A percentile compares a stretch with the other conserved stretches of the same genome.
These are phyloP conservation scores for Molossus molossus DNA, from an alignment of 2,797 vertebrate species.

Conservation along the genomic window DNA sequence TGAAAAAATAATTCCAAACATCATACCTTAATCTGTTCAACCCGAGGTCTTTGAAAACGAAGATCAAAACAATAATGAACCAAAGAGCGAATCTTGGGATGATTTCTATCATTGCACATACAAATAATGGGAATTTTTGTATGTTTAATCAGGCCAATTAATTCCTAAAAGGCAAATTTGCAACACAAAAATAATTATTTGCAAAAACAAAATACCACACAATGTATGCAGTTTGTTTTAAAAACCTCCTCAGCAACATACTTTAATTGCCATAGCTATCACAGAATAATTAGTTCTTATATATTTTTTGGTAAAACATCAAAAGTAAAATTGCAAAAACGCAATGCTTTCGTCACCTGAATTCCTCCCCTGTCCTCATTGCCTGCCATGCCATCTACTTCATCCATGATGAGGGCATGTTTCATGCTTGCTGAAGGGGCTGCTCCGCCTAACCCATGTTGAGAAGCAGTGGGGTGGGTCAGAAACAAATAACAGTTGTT, in stretches of 20 bases:
- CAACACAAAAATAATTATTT: conserved; percentile 67
- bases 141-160: conserved; percentile 95
- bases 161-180: conserved; percentile 91
- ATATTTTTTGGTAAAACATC: background rate
- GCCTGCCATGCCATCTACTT: conserved; percentile 99
- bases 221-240: conserved; percentile 3
- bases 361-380: conserved; percentile 98
- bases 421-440: conserved; percentile 93
- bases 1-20: background rate
- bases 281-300: background rate
- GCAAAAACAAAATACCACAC: background rate
- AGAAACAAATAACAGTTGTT: background rate
- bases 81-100: conserved; percentile 97
- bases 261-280: background rate
- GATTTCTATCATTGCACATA: conserved; percentile 99
- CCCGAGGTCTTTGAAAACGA: conserved; percentile 96
- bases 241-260: background rate
- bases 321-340: background rate
- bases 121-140: conserved; percentile 98
- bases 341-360: conserved; percentile 91
- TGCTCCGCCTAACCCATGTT: conserved; percentile 88
- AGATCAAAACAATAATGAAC: conserved; percentile 98
- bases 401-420: conserved; percentile 98
- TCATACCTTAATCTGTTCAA: conserved; percentile 98
- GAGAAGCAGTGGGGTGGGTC: background rate